Conservation (phyloP, 2,113 vertebrate genomes). For the Hypomesus transpacificus region DNA sequence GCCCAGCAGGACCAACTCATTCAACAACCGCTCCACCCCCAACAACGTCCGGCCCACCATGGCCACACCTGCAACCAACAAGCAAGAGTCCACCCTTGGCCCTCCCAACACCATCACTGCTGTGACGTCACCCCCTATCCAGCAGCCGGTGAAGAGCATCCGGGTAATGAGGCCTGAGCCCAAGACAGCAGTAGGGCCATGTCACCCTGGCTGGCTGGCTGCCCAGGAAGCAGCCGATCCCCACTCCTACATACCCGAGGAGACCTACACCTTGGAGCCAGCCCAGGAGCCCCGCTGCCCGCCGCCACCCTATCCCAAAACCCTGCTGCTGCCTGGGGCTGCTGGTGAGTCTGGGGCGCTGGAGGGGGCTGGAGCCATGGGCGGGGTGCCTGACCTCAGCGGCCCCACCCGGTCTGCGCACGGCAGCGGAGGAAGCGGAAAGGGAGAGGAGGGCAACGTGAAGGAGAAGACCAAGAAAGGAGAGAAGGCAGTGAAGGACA, state of each 20-base stretch:
- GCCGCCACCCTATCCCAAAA: slow-evolving; percentile 92
- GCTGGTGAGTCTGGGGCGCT: slow-evolving; percentile 68
- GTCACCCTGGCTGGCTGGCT: slow-evolving; percentile 88
- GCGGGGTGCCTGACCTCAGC: slow-evolving; percentile 53
- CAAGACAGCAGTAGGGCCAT: slow-evolving; percentile 94
- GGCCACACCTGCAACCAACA: slow-evolving; percentile 62
- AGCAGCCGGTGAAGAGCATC: slow-evolving; percentile 95
- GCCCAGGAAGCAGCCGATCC: slow-evolving; percentile 79
- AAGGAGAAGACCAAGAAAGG: slow-evolving; percentile 84
- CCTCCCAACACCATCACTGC: slow-evolving; percentile 91
- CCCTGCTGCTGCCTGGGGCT: slow-evolving; percentile 73
- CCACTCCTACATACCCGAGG: slow-evolving; percentile 73
- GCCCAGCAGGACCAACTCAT: slow-evolving; percentile 91
- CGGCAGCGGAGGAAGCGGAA: slow-evolving; percentile 53
- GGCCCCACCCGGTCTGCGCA: slow-evolving; percentile 28
- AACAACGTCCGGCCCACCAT: slow-evolving; percentile 74
- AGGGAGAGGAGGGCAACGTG: slow-evolving; percentile 58
- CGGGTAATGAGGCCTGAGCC: slow-evolving; percentile 93
- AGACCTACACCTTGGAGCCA: slow-evolving; percentile 75
- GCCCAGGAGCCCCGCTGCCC: slow-evolving; percentile 85
- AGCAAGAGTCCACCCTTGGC: slow-evolving; percentile 76
- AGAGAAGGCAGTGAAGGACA: slow-evolving; percentile 84
- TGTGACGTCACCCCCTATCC: slow-evolving; percentile 90
- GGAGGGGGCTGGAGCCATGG: slow-evolving; percentile 63
- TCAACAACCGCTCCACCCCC: slow-evolving; percentile 83